Base-by-base conservation (phyloP, 92 coral and sea anemone species). In the Montipora capitata region DNA sequence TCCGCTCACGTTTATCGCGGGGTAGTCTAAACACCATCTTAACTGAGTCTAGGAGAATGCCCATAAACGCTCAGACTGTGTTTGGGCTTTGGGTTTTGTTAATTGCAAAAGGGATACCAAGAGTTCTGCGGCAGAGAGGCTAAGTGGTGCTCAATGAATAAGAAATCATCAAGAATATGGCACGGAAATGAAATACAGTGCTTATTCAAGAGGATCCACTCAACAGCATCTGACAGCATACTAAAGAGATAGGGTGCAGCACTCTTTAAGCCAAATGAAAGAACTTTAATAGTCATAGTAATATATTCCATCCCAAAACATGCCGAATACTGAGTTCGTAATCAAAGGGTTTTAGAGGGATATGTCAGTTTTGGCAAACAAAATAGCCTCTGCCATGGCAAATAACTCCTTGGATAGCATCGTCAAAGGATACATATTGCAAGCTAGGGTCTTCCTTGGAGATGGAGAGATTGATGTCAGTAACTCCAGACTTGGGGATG, bases 1-100 rank as follows among this genome's bases (percentile, higher is more conserved):
- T 42, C 9, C 86, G 40, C 14, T 64, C 78, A 10, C 67, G 42
- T 63, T 82, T 87, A 14, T 83, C 92, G 2, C 51, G 44, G 40
- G 89, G 92, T 3, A 88, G 89, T 2, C 92, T 54, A 35, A 89
- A 88, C 70, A 83, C 72, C 93, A 90, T 84, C 9, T 66, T 39
- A 5, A 43, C 71, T 14, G 85, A 41, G 75, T 90, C 90, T 18
- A 77, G 68, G 10, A 84, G 18, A 40, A 90, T 84, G 18, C 93
- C 90, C 85, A 90, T 76, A 16, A 84, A 89, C 59, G 83, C 78
- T 2, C 77, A 48, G n/a, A 43, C 45, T 10, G 41, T 54, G 51
- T 16, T 35, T 2, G 89, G 89, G 64, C 93, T 85, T 45, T 83
- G 72, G 5, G 89, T 83, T 27, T 89, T 84, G 38, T 41, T 13